phyloP scores from a whole-genome alignment of 1,140 invertebrate genomes.

The Lordiphosa clarofinis region DNA sequence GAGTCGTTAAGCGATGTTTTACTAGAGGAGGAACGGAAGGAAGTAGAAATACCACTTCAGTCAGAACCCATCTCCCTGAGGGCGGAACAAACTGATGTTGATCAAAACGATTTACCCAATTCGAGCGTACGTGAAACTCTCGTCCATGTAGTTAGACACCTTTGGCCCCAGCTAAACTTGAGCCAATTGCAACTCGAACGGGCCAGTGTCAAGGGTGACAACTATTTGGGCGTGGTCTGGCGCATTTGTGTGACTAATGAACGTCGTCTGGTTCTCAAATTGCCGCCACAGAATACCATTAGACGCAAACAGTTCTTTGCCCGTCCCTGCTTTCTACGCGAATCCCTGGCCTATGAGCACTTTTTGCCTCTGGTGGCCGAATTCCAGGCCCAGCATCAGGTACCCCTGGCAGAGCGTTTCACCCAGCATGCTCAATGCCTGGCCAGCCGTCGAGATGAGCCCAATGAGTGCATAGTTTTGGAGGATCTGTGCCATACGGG shows the following conservation, averaged over 20 bases:
- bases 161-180: slow-evolving; percentile 27
- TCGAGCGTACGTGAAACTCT: slow-evolving; percentile 12
- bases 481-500: slow-evolving; percentile 81
- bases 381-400: slow-evolving; percentile 59
- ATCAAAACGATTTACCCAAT: slow-evolving; percentile 15
- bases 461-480: slow-evolving; percentile 81
- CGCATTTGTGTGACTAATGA: slow-evolving; percentile 36
- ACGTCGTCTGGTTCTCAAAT: slow-evolving; percentile 56
- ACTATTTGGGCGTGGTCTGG: slow-evolving; percentile 76
- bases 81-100: too few species aligned
- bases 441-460: slow-evolving; percentile 58
- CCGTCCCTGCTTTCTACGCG: slow-evolving; percentile 64
- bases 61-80: too few species aligned
- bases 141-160: background rate
- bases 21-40: too few species aligned
- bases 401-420: slow-evolving; percentile 56
- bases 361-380: slow-evolving; percentile 71
- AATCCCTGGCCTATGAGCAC: slow-evolving; percentile 70
- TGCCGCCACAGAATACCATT: slow-evolving; percentile 55
- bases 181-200: slow-evolving; percentile 30
- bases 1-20: too few species aligned
- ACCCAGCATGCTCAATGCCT: slow-evolving; percentile 78
- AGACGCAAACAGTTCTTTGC: slow-evolving; percentile 70
- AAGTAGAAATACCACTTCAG: too few species aligned
- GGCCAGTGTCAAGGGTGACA: slow-evolving; percentile 74